These are phyloP conservation scores for Eulimnadia texana DNA, from an alignment of 1,140 invertebrate genomes.

Conservation along the genomic window DNA sequence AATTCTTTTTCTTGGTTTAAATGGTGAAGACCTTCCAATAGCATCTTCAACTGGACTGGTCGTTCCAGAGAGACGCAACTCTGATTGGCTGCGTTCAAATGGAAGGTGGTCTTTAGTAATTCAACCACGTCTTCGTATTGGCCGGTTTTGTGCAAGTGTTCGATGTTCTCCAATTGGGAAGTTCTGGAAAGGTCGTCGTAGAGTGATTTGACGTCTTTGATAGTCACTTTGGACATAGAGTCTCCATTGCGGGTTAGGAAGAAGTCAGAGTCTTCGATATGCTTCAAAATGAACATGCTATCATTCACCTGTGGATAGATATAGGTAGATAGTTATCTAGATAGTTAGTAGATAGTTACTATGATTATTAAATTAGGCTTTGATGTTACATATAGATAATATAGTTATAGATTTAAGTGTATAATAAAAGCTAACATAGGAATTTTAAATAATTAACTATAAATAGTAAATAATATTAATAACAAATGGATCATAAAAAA, in stretches of 20 bases:
- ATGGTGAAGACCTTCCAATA: conserved; percentile 56
- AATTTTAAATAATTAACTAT: no score
- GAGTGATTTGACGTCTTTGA: not conserved
- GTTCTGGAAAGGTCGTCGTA: conserved; percentile 24
- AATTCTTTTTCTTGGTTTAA: conserved; percentile 29
- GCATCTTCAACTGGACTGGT: conserved; percentile 40
- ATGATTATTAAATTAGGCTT: not conserved
- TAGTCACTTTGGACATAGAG: conserved; percentile 19
- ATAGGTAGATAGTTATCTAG: conserved; percentile 9
- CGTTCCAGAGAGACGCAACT: conserved; percentile 27
- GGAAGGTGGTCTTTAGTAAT: conserved; percentile 47
- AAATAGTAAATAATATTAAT: no score
- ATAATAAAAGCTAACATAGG: no score
- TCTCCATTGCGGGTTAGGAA: conserved; percentile 36
- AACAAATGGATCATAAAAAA: no score
- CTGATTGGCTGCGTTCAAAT: not conserved
- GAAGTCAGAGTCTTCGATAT: conserved; percentile 25
- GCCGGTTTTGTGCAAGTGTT: conserved; percentile 42
- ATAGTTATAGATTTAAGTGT: no score
- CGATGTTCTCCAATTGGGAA: conserved; percentile 36
- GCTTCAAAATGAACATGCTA: conserved; percentile 32
- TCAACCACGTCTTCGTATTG: conserved; percentile 45
- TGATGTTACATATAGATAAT: no score
- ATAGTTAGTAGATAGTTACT: not conserved
- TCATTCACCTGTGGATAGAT: conserved; percentile 18